A percentile compares a stretch with the other conserved stretches of the same genome.
These are phyloP conservation scores for Junonia oenone DNA, from an alignment of 2,888 invertebrate species.

Conservation along the genomic window DNA sequence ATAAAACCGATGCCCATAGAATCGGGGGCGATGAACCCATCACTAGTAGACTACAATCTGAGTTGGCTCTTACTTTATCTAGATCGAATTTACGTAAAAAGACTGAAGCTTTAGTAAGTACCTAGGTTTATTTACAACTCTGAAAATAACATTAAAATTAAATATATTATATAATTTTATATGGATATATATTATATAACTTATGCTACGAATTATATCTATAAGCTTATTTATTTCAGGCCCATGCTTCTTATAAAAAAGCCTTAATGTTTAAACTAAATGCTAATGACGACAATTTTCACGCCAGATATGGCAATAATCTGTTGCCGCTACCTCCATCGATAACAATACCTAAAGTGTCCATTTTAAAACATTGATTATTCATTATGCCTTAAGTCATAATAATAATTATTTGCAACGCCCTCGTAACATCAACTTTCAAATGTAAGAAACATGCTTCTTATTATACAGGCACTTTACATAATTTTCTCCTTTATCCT, in stretches of 20 bases:
- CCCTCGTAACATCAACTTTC: neutral
- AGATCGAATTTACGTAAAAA: conserved; percentile 87
- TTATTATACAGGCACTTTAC: conserved; percentile 2
- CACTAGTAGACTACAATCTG: conserved; percentile 84
- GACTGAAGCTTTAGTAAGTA: conserved; percentile 82
- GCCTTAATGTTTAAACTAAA: conserved; percentile 33
- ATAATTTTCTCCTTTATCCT: neutral
- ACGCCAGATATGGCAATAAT: conserved; percentile 72
- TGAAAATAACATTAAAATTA: neutral
- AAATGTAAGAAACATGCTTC: conserved; percentile 1
- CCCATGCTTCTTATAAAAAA: conserved; percentile 39
- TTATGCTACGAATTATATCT: conserved; percentile 12
- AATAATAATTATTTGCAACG: neutral
- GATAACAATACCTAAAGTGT: conserved; percentile 69
- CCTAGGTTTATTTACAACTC: neutral
- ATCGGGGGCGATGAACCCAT: conserved; percentile 73
- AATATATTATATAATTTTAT: neutral
- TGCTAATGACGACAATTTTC: conserved; percentile 65
- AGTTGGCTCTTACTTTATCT: conserved; percentile 86
- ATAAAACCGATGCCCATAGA: conserved; percentile 58
- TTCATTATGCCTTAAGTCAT: conserved; percentile 1
- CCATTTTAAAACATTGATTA: conserved; percentile 48
- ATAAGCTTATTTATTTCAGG: conserved; percentile 54
- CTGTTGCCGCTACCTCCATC: conserved; percentile 68
- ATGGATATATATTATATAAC: neutral